Percentiles rank a stretch among this genome's conserved stretches.
These are phyloP conservation scores for Sebastes itinus DNA, from an alignment of 2,797 vertebrate genomes.

Conservation along the genomic window DNA sequence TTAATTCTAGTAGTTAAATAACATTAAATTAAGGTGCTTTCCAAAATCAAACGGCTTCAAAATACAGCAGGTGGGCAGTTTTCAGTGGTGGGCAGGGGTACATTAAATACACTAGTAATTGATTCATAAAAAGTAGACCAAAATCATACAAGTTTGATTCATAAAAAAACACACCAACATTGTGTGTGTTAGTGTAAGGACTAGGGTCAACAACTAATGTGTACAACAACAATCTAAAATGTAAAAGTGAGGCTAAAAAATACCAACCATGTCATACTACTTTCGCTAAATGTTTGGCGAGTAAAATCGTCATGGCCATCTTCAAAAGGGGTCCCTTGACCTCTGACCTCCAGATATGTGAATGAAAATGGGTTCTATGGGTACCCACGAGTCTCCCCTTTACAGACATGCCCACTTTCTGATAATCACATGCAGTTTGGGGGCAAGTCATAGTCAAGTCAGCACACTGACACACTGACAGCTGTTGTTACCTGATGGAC, in stretches of 20 bases:
- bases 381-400: too few species aligned
- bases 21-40: slow-evolving; percentile 63
- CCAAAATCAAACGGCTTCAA: slow-evolving; percentile 52
- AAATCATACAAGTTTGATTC: not conserved
- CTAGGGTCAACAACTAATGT: not conserved
- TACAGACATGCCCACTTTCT: too few species aligned
- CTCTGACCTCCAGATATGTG: too few species aligned
- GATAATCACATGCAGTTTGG: too few species aligned
- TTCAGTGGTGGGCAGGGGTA: not conserved
- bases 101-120: not conserved
- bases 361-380: too few species aligned
- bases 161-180: not conserved
- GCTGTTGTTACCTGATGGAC: too few species aligned
- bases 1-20: slow-evolving; percentile 56
- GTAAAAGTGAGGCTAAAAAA: not conserved
- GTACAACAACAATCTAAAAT: not conserved
- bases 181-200: not conserved
- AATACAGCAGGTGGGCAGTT: slow-evolving; percentile 3
- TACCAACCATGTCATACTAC: too few species aligned
- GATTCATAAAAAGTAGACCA: not conserved
- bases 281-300: too few species aligned
- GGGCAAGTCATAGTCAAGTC: too few species aligned
- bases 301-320: too few species aligned
- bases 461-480: too few species aligned
- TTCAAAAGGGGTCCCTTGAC: too few species aligned